A percentile compares a stretch with the other conserved stretches of the same genome.
These are phyloP conservation scores for Bufo gargarizans DNA, from an alignment of 2,113 vertebrate genomes.

Conservation along the genomic window DNA sequence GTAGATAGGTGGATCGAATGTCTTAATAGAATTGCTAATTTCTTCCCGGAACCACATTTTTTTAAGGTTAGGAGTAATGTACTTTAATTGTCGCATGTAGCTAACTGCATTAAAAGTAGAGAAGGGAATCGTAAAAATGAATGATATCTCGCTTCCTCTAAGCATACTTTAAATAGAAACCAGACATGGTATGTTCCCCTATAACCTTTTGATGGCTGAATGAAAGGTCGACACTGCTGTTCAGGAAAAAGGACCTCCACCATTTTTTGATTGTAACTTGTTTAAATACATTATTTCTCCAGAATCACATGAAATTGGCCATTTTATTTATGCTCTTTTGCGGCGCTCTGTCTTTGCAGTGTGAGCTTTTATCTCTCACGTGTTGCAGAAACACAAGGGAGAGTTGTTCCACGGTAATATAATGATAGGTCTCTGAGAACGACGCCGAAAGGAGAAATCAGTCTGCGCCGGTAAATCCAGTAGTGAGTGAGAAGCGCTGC, in stretches of 20 bases:
- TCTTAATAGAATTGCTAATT: background rate
- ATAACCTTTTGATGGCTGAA: background rate
- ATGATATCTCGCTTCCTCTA: background rate
- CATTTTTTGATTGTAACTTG: background rate
- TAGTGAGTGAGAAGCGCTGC: slow-evolving; percentile 56
- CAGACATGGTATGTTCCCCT: background rate
- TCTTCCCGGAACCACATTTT: background rate
- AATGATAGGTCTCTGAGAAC: background rate
- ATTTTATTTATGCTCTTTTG: background rate
- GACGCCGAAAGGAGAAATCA: slow-evolving; percentile 19
- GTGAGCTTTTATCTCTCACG: slow-evolving; percentile 7
- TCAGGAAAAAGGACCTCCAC: background rate
- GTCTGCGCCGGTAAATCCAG: slow-evolving; percentile 56
- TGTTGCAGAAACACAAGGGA: slow-evolving; percentile 20
- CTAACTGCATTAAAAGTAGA: background rate
- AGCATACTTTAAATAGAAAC: background rate
- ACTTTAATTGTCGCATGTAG: background rate
- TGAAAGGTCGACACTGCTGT: background rate
- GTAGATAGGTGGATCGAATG: too few relatives aligned
- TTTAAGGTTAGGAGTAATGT: background rate
- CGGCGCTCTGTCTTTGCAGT: background rate
- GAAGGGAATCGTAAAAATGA: slow-evolving; percentile 1
- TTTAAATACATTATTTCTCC: background rate
- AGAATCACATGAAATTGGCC: background rate
- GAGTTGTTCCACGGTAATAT: slow-evolving; percentile 42